phyloP scores from a whole-genome alignment of 1,140 invertebrate genomes.

The Achroia grisella region DNA sequence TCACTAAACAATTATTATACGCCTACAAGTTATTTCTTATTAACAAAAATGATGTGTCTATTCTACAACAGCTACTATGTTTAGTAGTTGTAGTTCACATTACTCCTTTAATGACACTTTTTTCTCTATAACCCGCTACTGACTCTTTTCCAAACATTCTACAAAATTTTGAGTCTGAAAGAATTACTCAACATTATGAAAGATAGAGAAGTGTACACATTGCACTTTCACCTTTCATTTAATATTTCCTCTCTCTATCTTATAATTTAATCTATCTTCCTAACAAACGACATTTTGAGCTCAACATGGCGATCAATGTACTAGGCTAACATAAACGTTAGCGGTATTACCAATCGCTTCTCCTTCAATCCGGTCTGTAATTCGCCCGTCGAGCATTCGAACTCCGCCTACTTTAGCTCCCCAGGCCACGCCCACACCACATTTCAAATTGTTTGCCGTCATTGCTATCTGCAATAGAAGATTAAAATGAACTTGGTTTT shows the following conservation, averaged over 20 bases:
- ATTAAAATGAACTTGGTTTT: neutral
- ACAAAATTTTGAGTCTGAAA: no score
- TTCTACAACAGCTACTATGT: no score
- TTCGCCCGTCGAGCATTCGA: conserved; percentile 91
- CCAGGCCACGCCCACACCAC: conserved; percentile 90
- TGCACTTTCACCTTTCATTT: no score
- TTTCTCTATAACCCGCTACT: no score
- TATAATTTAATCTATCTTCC: neutral
- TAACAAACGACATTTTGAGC: conserved; percentile 36
- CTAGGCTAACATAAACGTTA: conserved; percentile 27
- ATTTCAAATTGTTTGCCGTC: conserved; percentile 88
- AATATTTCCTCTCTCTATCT: neutral
- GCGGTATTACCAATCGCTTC: conserved; percentile 76
- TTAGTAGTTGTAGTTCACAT: no score
- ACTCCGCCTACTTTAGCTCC: conserved; percentile 88
- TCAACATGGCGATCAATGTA: conserved; percentile 53
- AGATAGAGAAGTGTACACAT: no score
- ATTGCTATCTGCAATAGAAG: conserved; percentile 78
- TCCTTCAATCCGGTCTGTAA: conserved; percentile 92
- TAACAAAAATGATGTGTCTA: no score
- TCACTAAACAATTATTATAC: no score
- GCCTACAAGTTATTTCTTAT: no score
- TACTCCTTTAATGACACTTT: no score
- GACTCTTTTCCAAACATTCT: no score
- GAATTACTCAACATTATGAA: no score